Percentiles rank a stretch among this genome's conserved stretches.
Conservation (phyloP, 2,113 vertebrate genomes). For the Capreolus pygargus region DNA sequence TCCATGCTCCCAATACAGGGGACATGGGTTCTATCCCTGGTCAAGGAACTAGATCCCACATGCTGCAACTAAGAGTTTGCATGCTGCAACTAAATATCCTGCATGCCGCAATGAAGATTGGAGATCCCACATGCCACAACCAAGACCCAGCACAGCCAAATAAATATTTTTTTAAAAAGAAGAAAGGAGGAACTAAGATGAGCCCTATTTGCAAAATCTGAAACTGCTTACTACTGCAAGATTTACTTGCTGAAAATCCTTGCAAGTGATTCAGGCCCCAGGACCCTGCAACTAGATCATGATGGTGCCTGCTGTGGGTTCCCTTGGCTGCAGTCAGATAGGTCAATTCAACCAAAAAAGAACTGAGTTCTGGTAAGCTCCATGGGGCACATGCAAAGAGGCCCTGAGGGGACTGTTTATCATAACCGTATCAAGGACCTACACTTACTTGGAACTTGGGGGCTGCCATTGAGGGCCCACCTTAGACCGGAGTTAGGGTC, state of each 20-base stretch:
- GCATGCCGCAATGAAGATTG: too few species aligned
- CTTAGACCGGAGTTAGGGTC: too few species aligned
- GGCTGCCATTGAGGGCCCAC: fast-evolving
- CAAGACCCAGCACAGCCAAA: not conserved
- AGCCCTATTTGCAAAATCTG: not conserved
- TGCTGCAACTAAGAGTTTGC: not conserved
- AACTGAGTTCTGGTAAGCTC: not conserved
- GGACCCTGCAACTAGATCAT: not conserved
- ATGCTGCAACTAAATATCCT: too few species aligned
- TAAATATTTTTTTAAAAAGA: not conserved
- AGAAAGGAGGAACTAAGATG: not conserved
- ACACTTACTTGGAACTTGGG: fast-evolving
- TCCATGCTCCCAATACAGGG: not conserved
- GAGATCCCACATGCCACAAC: too few species aligned
- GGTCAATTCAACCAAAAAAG: not conserved
- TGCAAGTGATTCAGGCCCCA: not conserved
- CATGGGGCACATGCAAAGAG: not conserved
- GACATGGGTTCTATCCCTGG: not conserved
- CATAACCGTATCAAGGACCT: fast-evolving
- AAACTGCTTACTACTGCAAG: not conserved
- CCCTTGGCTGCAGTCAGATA: not conserved
- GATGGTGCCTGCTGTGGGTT: not conserved
- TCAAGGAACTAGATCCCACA: not conserved
- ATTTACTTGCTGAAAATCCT: too few species aligned
- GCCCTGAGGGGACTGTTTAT: not conserved